Evolutionary conservation across 1,140 invertebrate species (phyloP).

Genomic region (Tetramorium alpestre): DNA sequence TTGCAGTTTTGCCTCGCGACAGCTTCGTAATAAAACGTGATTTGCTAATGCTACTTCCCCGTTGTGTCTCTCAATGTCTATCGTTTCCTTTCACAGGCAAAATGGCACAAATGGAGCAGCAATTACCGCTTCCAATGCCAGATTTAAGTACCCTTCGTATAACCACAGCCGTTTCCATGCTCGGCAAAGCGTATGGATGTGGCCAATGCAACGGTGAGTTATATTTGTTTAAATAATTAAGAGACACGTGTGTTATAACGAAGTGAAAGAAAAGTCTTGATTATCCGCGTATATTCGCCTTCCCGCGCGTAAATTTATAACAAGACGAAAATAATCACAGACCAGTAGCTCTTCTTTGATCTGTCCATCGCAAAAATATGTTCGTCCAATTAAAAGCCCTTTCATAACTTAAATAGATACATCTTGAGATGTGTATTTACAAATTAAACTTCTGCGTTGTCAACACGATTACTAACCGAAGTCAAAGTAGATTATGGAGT

Average conservation of each 20-base stretch:
- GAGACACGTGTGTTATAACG: background rate
- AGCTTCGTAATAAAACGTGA: background rate
- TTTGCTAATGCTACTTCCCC: background rate
- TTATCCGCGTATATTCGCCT: no score
- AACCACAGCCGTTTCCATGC: conserved; percentile 87
- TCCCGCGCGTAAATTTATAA: background rate
- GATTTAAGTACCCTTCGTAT: conserved; percentile 86
- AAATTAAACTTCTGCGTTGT: background rate
- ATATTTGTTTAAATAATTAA: conserved; percentile 75
- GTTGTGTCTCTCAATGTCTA: conserved; percentile 15
- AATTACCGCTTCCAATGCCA: conserved; percentile 85
- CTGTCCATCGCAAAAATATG: background rate
- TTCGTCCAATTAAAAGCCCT: background rate
- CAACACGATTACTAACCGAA: background rate
- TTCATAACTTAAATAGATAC: background rate
- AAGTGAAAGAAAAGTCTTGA: background rate
- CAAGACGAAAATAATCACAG: background rate
- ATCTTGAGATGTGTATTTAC: background rate
- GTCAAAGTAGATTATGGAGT: background rate
- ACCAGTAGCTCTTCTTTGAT: background rate
- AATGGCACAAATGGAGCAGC: conserved; percentile 85
- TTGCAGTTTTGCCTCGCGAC: conserved; percentile 7
- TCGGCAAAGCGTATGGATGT: conserved; percentile 88
- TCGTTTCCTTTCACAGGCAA: conserved; percentile 54
- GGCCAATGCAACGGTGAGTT: conserved; percentile 86